Base-by-base conservation (phyloP, 2,113 vertebrate genomes). In the Podarcis cretensis region DNA sequence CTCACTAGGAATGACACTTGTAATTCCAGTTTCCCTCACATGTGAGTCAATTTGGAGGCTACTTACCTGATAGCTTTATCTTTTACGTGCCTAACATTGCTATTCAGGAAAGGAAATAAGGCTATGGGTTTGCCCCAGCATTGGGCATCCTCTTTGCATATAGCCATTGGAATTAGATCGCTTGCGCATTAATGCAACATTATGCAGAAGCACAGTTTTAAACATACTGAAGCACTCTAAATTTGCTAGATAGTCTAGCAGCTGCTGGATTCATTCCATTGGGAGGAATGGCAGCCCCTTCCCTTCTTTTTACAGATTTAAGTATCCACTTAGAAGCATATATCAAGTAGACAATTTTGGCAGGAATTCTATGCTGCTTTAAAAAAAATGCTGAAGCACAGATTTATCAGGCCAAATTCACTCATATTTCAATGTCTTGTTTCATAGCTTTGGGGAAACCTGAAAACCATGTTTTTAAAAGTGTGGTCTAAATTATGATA, bases 301-400 rank as follows among this genome's bases (percentile, higher is more conserved):
- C 10, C 87, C 32, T n/a, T 43, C 87, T 83, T 82, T 23, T 69
- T 87, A 35, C 43, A 87, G 77, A 74, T 69, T 89, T 85, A 76
- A 69, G 66, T 10, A 89, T 9, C 37, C 30, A 32, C 68, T 89
- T 85, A 90, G 90, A 48, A 92, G 63, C 87, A 94, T 88, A 78
- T 81, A 84, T 90, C 84, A 93, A 69, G 63, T 54, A 5, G 89
- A 92, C 0, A 89, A 94, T 86, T 85, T 95, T 95, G 94, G 94
- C 94, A 63, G 9, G 71, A 88, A 83, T 86, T 90, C 92, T 77
- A 81, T 83, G 84, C 84, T 83, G 89, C 85, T 86, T 59, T 23
- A 40, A 65, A 63, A 63, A 63, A 95, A 94, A 23, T 89, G 95
- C 93, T 95, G 93, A 95, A 87, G 84, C 86, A 92, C 91, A 89